phyloP scores from a whole-genome alignment of 2,113 vertebrate genomes.

The Corythoichthys haematopterus region DNA sequence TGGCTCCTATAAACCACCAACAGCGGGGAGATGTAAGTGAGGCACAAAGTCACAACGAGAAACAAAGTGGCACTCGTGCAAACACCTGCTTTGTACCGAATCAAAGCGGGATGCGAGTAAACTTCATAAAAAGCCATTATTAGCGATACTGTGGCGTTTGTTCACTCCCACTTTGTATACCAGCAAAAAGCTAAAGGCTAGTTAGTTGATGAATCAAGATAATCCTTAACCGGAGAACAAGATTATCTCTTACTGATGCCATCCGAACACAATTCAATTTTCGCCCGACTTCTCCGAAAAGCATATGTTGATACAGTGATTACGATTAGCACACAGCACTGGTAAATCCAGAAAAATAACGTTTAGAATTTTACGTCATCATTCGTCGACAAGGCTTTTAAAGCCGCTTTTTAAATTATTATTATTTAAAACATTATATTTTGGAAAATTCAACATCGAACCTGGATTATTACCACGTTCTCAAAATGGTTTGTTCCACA shows the following conservation, averaged over 20 bases:
- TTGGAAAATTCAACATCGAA: too few relatives aligned
- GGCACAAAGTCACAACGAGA: slow-evolving; percentile 68
- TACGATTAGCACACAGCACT: background rate
- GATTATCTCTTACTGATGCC: background rate
- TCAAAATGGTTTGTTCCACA: too few relatives aligned
- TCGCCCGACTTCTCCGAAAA: background rate
- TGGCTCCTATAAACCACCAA: slow-evolving; percentile 89
- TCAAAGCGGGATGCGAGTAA: slow-evolving; percentile 76
- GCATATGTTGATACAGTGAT: background rate
- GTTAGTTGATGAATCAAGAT: slow-evolving; percentile 14
- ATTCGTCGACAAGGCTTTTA: too few relatives aligned
- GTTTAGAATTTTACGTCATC: too few relatives aligned
- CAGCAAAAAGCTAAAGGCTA: slow-evolving; percentile 26
- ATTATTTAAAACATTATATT: too few relatives aligned
- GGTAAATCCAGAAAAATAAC: too few relatives aligned
- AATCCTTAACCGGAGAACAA: background rate
- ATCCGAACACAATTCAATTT: background rate
- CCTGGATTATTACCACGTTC: too few relatives aligned
- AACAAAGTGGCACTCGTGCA: slow-evolving; percentile 84
- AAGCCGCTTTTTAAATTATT: too few relatives aligned
- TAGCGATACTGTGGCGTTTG: background rate
- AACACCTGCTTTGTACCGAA: slow-evolving; percentile 80
- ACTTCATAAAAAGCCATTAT: slow-evolving; percentile 85
- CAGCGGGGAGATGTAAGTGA: slow-evolving; percentile 87
- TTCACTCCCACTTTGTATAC: background rate